phyloP scores from a whole-genome alignment of 2,888 invertebrate genomes.

The Drepanosiphum platanoidis region DNA sequence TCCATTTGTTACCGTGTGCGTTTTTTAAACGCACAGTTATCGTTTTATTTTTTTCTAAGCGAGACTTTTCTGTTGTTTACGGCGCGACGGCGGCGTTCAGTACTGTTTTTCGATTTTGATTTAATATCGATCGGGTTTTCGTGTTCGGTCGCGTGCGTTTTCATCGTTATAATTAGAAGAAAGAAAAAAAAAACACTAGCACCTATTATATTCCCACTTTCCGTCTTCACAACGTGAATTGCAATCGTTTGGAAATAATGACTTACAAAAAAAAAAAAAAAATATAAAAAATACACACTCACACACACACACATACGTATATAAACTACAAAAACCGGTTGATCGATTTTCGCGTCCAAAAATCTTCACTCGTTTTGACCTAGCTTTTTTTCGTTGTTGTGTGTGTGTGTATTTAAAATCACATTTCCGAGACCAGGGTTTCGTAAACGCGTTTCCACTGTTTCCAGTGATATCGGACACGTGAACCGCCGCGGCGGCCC shows the following conservation, averaged over 20 bases:
- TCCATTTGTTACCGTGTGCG: no score
- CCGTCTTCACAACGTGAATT: background rate
- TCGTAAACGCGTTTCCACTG: background rate
- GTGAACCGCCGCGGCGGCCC: background rate
- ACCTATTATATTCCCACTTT: slow-evolving; percentile 25
- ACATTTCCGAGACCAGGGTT: background rate
- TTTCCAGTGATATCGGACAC: background rate
- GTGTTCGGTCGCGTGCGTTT: slow-evolving; percentile 41
- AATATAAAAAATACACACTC: no score
- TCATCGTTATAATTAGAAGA: background rate
- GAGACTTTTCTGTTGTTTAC: background rate
- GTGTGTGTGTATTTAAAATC: slow-evolving; percentile 19
- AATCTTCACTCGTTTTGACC: background rate
- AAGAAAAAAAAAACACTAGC: slow-evolving; percentile 22
- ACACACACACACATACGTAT: no score
- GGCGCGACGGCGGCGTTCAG: background rate
- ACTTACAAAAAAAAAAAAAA: background rate
- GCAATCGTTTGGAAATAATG: slow-evolving; percentile 31
- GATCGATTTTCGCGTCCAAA: slow-evolving; percentile 40
- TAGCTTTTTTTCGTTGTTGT: background rate
- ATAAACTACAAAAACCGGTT: slow-evolving; percentile 45
- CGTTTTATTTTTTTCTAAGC: no score
- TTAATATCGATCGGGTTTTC: slow-evolving; percentile 43
- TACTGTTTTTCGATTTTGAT: slow-evolving; percentile 9
- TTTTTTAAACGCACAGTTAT: no score